Evolutionary conservation across 2,888 invertebrate genomes (phyloP), one percentile per base, ranked within the genome.

Genomic region (Aphidoletes aphidimyza): DNA sequence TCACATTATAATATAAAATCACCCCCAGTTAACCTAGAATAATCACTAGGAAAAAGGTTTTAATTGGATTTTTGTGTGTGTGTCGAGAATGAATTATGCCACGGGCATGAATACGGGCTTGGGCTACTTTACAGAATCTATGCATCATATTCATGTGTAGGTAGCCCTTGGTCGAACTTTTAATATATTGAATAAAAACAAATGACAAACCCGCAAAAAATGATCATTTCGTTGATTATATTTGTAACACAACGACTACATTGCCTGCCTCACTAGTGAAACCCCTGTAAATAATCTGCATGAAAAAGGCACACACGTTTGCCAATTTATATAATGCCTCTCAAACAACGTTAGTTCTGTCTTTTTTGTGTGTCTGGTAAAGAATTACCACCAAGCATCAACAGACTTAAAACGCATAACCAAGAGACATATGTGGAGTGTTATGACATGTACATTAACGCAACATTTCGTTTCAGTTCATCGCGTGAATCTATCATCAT

Each of bases 321-420:
- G 81, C 37, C 81, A 37, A 81, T 81, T n/a, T n/a, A 81, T 22
- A 78, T 78, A 78, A 78, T 36, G 78, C 26, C 9, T 78, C 36
- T 78, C 36, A 11, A 81, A 81, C 22, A 81, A 81, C 37, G 37
- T 81, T 22, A 81, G 37, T 78, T 78, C 36, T 3, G 14, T 19
- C 19, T 0, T 17, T 11, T 37, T 37, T 81, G 5, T 36, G 37
- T 81, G 81, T 81, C 37, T 81, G 19, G 0, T 6, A n/a, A 81
- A 37, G 22, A 6, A 81, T 14, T 37, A 8, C 5, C 30, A 69
- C 30, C 11, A 14, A 42, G 30, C 11, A 34, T 8, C 30, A 69
- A 22, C n/a, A 22, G 54, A 26, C 22, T 26, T 22, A 22, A 47
- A 19, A 17, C 47, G 2, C 26, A 2, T 26, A 30, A 30, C 69